These are phyloP conservation scores for Aspidoscelis tigris DNA, from an alignment of 2,113 vertebrate species.

Conservation along the genomic window DNA sequence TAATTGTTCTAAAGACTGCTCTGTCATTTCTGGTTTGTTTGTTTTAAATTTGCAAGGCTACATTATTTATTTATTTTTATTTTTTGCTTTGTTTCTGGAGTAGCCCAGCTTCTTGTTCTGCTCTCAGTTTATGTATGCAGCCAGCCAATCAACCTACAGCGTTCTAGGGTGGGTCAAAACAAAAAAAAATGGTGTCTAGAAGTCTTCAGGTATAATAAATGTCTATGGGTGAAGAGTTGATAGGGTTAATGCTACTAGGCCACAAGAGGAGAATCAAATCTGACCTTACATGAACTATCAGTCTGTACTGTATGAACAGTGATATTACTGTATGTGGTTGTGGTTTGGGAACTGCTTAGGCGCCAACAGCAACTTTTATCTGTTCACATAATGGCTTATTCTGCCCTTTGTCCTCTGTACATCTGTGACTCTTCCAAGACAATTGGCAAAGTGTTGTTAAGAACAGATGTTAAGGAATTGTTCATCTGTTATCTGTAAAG, in stretches of 20 bases:
- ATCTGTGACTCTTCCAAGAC: constrained; percentile 29
- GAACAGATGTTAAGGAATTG: constrained; percentile 28
- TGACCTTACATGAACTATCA: constrained; percentile 14
- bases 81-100: background rate
- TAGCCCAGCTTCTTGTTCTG: background rate
- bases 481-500: constrained; percentile 26
- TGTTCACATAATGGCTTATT: constrained; percentile 25
- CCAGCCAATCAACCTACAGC: background rate
- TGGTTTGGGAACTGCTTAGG: constrained; percentile 13
- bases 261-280: background rate
- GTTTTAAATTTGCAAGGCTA: too few species aligned
- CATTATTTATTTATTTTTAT: too few species aligned
- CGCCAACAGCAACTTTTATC: constrained; percentile 14
- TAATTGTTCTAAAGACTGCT: too few species aligned
- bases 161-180: background rate
- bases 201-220: background rate
- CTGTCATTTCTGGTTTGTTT: too few species aligned
- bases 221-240: background rate
- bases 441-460: constrained; percentile 19
- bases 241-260: constrained; percentile 1
- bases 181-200: too few species aligned
- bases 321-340: constrained; percentile 9
- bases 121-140: background rate
- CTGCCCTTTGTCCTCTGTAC: background rate
- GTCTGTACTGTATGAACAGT: constrained; percentile 19